Base-by-base conservation (phyloP, 2,113 vertebrate species). In the Agapornis roseicollis region DNA sequence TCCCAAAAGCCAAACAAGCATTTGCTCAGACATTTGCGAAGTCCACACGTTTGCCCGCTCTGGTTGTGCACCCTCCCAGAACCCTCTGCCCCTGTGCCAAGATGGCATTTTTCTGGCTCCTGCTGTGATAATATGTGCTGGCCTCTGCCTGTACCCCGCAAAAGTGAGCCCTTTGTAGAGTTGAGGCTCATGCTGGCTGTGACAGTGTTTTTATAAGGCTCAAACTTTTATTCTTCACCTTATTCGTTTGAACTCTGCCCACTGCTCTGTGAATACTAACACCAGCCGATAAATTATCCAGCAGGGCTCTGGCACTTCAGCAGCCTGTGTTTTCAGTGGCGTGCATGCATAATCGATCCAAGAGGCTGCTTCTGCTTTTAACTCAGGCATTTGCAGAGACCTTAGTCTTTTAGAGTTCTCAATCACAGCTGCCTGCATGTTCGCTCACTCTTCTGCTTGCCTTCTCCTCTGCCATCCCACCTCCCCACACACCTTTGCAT, bases 211-310 rank as follows among this genome's bases (percentile, higher is more conserved):
- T 95, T 80, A 47, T 91, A 68, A 90, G 80, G 95, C 64, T 97
- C 81, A 89, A 97, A 97, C 64, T 96, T 97, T 77, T 84, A 68
- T 97, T 97, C 56, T 96, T 80, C 44, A 93, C 92, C 76, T 94
- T 46, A 1, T 96, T 97, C 88, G 80, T 98, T 94, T 98, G 96
- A 98, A 97, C 97, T 97, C 88, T 97, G 96, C 73, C 95, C 89
- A 89, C 37, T 3, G n/a, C 69, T 96, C 91, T 93, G 81, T 97
- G 97, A 96, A 96, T 97, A 89, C 96, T 97, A 97, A 73, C 20
- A 52, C 90, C 89, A 95, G 96, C 77, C 93, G 89, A 97, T 98
- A 97, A 98, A 97, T 98, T 98, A 98, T 98, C 98, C 94, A 98
- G 88, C 61, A 88, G 95, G 86, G 86, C 96, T 96, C 46, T 96